Evolutionary conservation across 2,888 invertebrate genomes (phyloP).

Genomic region (Caenorhabditis sp.): DNA sequence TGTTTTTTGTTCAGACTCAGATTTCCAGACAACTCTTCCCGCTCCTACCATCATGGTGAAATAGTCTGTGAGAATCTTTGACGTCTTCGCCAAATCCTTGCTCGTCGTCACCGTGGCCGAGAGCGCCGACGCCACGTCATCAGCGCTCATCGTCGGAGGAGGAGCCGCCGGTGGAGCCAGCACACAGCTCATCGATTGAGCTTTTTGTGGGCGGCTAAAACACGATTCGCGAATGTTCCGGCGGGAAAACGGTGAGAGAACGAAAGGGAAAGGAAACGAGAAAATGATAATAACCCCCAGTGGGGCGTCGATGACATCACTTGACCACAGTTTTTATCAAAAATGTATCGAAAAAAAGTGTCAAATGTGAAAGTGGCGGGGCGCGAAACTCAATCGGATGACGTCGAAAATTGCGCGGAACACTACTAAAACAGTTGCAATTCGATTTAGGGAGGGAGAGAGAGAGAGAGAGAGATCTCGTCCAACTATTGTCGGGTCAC

Average conservation of each 20-base stretch:
- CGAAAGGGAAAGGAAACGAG: constrained; percentile 9
- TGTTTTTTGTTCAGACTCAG: too few relatives aligned
- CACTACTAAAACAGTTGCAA: too few relatives aligned
- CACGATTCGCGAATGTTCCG: too few relatives aligned
- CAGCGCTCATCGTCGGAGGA: too few relatives aligned
- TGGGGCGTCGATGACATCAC: constrained; percentile 41
- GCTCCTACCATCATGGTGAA: constrained; percentile 30
- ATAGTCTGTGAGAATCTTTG: constrained; percentile 40
- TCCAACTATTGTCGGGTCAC: constrained; percentile 21
- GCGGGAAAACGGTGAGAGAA: too few relatives aligned
- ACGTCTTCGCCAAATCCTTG: constrained; percentile 28
- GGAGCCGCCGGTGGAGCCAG: constrained; percentile 37
- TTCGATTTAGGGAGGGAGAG: constrained; percentile 11
- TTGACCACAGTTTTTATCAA: constrained; percentile 33
- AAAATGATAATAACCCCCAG: constrained; percentile 16
- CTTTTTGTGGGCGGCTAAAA: background rate
- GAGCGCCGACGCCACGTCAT: constrained; percentile 36
- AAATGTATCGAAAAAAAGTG: constrained; percentile 14
- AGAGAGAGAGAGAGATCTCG: constrained; percentile 23
- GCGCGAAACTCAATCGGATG: too few relatives aligned
- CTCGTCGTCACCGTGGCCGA: constrained; percentile 8
- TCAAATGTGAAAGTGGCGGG: too few relatives aligned
- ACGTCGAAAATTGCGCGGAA: too few relatives aligned
- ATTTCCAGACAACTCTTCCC: constrained; percentile 2
- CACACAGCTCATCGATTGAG: constrained; percentile 37